Base-by-base conservation (phyloP, 2,113 vertebrate genomes). In the Phycodurus eques region DNA sequence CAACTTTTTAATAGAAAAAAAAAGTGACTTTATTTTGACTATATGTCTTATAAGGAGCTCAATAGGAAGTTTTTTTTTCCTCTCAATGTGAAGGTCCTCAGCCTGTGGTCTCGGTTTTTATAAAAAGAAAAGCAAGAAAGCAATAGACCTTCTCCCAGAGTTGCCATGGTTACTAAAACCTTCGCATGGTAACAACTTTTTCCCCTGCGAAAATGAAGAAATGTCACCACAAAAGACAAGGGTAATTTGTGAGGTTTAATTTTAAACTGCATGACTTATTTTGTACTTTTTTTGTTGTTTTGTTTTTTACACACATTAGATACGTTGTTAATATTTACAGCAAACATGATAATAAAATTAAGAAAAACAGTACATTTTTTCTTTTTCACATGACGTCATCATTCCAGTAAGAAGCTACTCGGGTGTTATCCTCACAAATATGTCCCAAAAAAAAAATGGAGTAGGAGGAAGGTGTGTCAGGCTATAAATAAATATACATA, bases 191-290 rank as follows among this genome's bases (percentile, higher is more conserved):
- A 31, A 60, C 13, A 31, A 60, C 13, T 39, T 39, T 39, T 39
- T 2, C 35, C 35, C 11, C 10, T 5, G 27, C 27, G 27, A 13
- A 46, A 65, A 46, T 19, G 12, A 43, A 44, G 4, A 13, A 27
- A 44, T 3, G 14, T 4, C 42, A 14, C 20, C 19, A 65, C 22
- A 42, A 49, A 27, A 66, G 51, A 47, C 49, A 74, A 17, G 67
- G 75, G 70, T 81, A 88, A 72, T 88, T 90, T 86, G 91, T 91
- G 91, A 92, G 83, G 84, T 92, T 92, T 92, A 92, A 91, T 93
- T 85, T 88, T 91, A 88, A 92, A 90, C 85, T 90, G 83, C 84
- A 91, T 85, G 72, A 88, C 74, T 83, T 84, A 53, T 67, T 22
- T 59, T 4, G 56, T 44, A 27, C 27, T 27, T 27, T 11, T 14